These are phyloP conservation scores for Drosophila prostipennis DNA, from an alignment of 2,888 invertebrate genomes.

Conservation along the genomic window DNA sequence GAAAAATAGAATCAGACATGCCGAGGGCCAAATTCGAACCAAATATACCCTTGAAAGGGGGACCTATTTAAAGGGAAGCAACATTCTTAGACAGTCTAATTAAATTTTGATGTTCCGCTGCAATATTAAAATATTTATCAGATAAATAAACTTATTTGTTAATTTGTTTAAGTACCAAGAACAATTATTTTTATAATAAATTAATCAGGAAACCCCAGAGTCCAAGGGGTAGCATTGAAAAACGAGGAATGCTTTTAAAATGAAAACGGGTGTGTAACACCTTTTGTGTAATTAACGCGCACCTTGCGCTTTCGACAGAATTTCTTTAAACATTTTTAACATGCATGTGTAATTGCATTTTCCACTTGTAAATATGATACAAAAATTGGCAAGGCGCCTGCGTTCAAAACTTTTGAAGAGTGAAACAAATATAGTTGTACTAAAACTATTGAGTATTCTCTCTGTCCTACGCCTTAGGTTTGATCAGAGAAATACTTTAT, in stretches of 20 bases:
- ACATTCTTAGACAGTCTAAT: not conserved
- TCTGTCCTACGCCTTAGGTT: not conserved
- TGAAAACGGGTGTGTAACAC: conserved; percentile 11
- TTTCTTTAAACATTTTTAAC: conserved; percentile 20
- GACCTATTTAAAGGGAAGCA: not conserved
- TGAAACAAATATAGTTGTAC: conserved; percentile 43
- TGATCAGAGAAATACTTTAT: conserved; percentile 15
- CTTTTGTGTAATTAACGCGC: conserved; percentile 24
- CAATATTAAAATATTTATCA: not conserved
- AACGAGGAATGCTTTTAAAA: conserved; percentile 14
- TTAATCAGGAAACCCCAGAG: not conserved
- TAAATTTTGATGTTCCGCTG: not conserved
- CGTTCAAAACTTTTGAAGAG: conserved; percentile 44
- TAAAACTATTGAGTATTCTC: conserved; percentile 11
- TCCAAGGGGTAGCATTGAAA: conserved; percentile 2
- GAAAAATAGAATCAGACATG: conserved; percentile 46
- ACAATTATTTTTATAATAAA: too few species aligned
- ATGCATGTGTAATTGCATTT: conserved; percentile 42
- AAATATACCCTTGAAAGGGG: conserved; percentile 9
- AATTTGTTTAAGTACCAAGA: too few species aligned
- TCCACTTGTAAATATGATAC: conserved; percentile 69
- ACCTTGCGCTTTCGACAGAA: conserved; percentile 36
- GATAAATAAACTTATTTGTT: not conserved
- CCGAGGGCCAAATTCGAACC: conserved; percentile 3
- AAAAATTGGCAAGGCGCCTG: conserved; percentile 52